Evolutionary conservation across 2,113 vertebrate species (phyloP).

Genomic region (Dermatemys mawii): DNA sequence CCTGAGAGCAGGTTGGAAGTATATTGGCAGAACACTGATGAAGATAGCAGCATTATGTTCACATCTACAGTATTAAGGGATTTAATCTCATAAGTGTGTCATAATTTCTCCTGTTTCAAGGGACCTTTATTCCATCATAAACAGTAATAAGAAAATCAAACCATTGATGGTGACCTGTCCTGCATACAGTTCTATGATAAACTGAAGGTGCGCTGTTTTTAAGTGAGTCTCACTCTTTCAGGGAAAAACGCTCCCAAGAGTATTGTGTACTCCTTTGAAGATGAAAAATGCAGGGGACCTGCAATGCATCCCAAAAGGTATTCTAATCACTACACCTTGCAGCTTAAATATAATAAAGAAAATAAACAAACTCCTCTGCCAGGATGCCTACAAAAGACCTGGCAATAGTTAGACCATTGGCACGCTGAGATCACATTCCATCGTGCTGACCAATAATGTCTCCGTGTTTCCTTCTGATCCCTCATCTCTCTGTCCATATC

Average conservation of each 20-base stretch:
- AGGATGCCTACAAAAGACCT: background rate
- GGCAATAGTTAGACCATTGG: background rate
- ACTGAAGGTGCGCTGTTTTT: background rate
- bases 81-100: conserved; percentile 52
- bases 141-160: conserved; percentile 4
- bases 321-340: background rate
- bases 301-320: background rate
- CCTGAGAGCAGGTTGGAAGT: conserved; percentile 14
- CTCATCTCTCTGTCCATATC: background rate
- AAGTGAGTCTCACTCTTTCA: background rate
- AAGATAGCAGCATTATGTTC: background rate
- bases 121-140: conserved; percentile 20
- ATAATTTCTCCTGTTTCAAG: conserved; percentile 2
- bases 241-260: background rate
- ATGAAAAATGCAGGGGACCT: background rate
- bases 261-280: background rate
- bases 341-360: background rate
- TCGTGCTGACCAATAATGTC: background rate
- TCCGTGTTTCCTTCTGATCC: background rate
- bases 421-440: background rate
- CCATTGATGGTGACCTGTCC: background rate
- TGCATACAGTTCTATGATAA: conserved; percentile 13
- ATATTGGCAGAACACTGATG: conserved; percentile 52
- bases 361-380: background rate
- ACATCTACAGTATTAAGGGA: conserved; percentile 27